A percentile compares a stretch with the other conserved stretches of the same genome.
phyloP scores from a whole-genome alignment of 1,140 invertebrate species.

The Philotrypesis tridentata region DNA sequence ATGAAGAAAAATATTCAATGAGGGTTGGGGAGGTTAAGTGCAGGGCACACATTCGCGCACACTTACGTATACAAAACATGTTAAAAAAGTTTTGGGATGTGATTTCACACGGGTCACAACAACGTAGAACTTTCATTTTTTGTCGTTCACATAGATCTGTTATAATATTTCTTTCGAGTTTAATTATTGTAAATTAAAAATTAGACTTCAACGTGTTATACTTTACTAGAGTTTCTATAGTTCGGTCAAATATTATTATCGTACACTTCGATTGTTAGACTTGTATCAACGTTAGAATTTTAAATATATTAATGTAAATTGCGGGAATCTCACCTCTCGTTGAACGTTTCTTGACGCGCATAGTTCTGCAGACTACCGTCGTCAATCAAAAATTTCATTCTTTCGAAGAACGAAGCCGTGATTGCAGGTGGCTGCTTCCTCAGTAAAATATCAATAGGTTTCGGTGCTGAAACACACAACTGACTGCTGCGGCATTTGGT shows the following conservation, averaged over 20 bases:
- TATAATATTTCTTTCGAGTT: not conserved
- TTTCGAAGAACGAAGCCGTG: constrained; percentile 97
- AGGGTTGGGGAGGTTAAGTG: constrained; percentile 62
- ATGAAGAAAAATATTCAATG: constrained; percentile 58
- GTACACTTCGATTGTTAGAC: constrained; percentile 6
- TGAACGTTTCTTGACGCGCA: constrained; percentile 94
- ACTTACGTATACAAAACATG: constrained; percentile 73
- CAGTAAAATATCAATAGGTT: constrained; percentile 94
- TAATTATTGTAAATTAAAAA: not conserved
- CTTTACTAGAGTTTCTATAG: not conserved
- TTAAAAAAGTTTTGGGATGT: constrained; percentile 74
- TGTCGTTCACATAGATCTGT: constrained; percentile 53
- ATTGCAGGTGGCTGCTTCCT: constrained; percentile 95
- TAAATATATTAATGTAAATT: not conserved
- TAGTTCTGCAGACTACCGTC: constrained; percentile 98
- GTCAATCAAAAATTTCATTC: constrained; percentile 98
- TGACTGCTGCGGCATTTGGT: constrained; percentile 87
- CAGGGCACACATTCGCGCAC: constrained; percentile 72
- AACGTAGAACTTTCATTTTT: constrained; percentile 77
- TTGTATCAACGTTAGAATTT: not conserved
- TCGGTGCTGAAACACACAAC: constrained; percentile 92
- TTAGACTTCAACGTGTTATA: not conserved
- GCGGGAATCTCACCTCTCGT: constrained; percentile 89
- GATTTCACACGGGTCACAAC: constrained; percentile 84
- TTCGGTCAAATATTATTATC: constrained; percentile 25